Conservation (phyloP, 2,113 vertebrate genomes). For the Otocyon megalotis region DNA sequence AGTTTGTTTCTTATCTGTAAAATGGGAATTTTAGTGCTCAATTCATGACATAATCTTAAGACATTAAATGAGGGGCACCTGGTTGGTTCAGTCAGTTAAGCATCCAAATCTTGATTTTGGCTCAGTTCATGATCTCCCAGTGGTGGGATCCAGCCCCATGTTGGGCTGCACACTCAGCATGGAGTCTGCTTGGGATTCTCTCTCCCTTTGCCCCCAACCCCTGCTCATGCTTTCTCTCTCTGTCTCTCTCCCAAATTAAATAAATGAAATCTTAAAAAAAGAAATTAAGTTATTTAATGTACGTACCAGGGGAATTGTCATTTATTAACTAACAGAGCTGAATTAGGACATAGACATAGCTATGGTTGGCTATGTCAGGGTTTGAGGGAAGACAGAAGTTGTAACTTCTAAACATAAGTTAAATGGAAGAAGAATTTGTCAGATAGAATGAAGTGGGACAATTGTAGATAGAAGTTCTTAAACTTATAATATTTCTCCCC, state of each 20-base stretch:
- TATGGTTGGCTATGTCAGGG: neutral
- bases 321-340: neutral
- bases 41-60: neutral
- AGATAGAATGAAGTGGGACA: neutral
- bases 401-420: neutral
- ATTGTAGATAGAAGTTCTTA: neutral
- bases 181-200: neutral
- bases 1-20: neutral
- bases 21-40: neutral
- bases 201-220: neutral
- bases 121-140: neutral
- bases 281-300: neutral
- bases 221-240: neutral
- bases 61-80: neutral
- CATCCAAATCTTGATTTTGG: neutral
- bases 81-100: neutral
- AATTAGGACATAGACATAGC: neutral
- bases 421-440: neutral
- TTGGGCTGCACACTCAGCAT: neutral
- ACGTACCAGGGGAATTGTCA: neutral
- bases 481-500: neutral
- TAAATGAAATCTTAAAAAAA: neutral
- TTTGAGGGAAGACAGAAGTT: no score
- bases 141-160: neutral
- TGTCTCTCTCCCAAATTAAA: neutral